These are phyloP conservation scores for Sylvicola fuscatus DNA, from an alignment of 2,888 invertebrate species.

Conservation along the genomic window DNA sequence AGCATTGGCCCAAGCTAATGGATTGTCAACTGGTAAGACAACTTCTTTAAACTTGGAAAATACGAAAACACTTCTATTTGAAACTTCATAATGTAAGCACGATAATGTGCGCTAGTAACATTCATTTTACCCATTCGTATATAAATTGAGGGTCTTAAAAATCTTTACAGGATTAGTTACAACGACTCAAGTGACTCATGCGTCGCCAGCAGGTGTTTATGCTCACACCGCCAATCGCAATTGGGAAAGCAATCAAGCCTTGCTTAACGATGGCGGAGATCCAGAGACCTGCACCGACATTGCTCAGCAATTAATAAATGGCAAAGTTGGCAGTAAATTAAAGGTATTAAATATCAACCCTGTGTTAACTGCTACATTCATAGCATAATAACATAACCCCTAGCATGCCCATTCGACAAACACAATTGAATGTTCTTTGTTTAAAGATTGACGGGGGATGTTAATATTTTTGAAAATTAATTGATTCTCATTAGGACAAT, in stretches of 20 bases:
- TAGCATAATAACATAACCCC: too few relatives aligned
- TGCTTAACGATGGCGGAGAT: constrained; percentile 27
- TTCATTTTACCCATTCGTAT: too few relatives aligned
- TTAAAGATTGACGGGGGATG: too few relatives aligned
- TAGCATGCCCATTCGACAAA: too few relatives aligned
- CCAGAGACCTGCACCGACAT: constrained; percentile 44
- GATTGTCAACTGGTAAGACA: constrained; percentile 33
- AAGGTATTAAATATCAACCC: constrained; percentile 27
- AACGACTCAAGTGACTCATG: constrained; percentile 60
- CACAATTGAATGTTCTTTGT: too few relatives aligned
- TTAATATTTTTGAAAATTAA: too few relatives aligned
- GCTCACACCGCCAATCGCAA: constrained; percentile 49
- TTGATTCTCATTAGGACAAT: too few relatives aligned
- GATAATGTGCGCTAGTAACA: too few relatives aligned
- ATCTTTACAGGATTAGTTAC: constrained; percentile 39
- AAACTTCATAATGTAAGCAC: too few relatives aligned
- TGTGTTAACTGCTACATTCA: neutral
- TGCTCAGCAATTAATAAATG: constrained; percentile 44
- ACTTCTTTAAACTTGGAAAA: too few relatives aligned
- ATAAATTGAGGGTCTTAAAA: too few relatives aligned
- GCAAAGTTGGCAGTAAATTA: constrained; percentile 42
- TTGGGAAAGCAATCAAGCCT: constrained; percentile 50
- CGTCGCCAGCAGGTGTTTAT: constrained; percentile 55
- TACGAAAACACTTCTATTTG: too few relatives aligned
- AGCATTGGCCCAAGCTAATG: constrained; percentile 45